Conservation (phyloP, 2,113 vertebrate genomes). For the Holacanthus passer region DNA sequence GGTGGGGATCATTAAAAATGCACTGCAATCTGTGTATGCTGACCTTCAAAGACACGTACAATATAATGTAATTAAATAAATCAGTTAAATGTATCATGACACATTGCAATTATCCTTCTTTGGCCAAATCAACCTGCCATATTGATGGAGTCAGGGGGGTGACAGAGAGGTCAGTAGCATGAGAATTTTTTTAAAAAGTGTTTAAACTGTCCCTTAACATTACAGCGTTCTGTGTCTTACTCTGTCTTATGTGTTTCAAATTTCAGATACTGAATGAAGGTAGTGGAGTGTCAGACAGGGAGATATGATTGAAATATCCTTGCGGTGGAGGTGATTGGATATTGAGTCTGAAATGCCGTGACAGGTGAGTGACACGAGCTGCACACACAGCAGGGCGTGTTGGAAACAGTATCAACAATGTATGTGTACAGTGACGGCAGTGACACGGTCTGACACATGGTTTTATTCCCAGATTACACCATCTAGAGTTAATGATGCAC, state of each 20-base stretch:
- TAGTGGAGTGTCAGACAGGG: neutral
- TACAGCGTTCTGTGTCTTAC: conserved; percentile 5
- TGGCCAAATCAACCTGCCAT: conserved; percentile 1
- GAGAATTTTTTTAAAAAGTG: conserved; percentile 1
- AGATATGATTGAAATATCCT: conserved; percentile 40
- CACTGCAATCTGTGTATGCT: neutral
- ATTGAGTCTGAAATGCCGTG: conserved; percentile 53
- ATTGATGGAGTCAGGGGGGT: conserved; percentile 13
- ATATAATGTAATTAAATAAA: too few species aligned
- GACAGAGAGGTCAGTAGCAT: conserved; percentile 23
- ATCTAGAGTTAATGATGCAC: conserved; percentile 49
- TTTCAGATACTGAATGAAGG: conserved; percentile 20
- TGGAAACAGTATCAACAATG: conserved; percentile 59
- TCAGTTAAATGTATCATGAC: neutral
- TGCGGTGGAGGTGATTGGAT: conserved; percentile 50
- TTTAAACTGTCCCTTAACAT: conserved; percentile 7
- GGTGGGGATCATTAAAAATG: neutral
- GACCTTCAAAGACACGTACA: neutral
- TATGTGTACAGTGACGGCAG: conserved; percentile 16
- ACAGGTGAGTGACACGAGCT: conserved; percentile 70
- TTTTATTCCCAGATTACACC: conserved; percentile 54
- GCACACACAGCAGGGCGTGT: conserved; percentile 56
- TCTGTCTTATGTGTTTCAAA: conserved; percentile 19
- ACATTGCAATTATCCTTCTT: neutral
- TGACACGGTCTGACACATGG: conserved; percentile 48